Evolutionary conservation across 2,113 vertebrate species (phyloP).

Genomic region (Dromas ardeola): DNA sequence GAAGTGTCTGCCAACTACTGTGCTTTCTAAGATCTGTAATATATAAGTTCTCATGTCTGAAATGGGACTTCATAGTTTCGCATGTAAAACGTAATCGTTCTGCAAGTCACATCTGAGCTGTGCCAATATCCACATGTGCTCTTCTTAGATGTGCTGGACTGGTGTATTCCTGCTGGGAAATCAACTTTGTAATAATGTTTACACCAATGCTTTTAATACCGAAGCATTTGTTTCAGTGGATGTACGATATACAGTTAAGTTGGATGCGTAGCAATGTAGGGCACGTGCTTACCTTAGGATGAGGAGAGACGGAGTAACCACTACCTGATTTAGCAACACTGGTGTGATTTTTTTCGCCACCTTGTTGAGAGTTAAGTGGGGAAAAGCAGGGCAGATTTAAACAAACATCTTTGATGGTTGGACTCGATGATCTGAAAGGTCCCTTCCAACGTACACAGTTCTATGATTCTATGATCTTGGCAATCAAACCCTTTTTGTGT

Average conservation of each 20-base stretch:
- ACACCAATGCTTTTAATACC: background rate
- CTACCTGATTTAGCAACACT: background rate
- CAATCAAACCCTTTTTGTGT: background rate
- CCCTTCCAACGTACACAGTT: too few relatives aligned
- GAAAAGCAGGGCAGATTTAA: background rate
- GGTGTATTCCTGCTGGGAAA: background rate
- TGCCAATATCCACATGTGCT: background rate
- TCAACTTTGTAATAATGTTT: background rate
- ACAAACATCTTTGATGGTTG: background rate
- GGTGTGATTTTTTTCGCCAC: background rate
- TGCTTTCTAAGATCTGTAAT: background rate
- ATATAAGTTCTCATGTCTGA: background rate
- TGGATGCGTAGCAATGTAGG: background rate
- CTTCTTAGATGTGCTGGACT: background rate
- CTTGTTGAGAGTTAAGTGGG: background rate
- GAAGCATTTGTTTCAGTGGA: background rate
- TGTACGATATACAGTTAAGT: background rate
- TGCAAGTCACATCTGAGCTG: background rate
- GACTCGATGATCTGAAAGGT: too few relatives aligned
- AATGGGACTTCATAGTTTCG: background rate
- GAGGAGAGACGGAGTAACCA: background rate
- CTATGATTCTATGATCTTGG: background rate
- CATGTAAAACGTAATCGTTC: background rate
- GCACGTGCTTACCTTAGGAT: background rate
- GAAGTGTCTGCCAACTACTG: background rate